Percentiles rank a stretch among this genome's conserved stretches.
These are phyloP conservation scores for Pterocles burchelli DNA, from an alignment of 2,113 vertebrate species.

Conservation along the genomic window DNA sequence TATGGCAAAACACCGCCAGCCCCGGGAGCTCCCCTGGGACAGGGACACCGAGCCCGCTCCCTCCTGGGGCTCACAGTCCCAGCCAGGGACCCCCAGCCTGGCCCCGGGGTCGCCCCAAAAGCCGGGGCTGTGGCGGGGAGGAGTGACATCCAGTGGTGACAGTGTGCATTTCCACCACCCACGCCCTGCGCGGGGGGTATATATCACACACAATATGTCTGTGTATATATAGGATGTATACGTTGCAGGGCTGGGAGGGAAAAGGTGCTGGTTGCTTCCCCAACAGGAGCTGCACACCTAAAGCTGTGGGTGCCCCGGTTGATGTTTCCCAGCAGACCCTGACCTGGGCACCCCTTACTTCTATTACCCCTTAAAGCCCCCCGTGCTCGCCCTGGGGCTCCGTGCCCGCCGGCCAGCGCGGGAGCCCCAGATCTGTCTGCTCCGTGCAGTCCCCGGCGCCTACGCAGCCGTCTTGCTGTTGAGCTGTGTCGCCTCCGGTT, in stretches of 20 bases:
- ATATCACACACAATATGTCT: slow-evolving; percentile 61
- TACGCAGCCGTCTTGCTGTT: slow-evolving; percentile 44
- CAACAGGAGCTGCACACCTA: neutral
- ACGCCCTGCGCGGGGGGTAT: slow-evolving; percentile 19
- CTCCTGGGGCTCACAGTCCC: neutral
- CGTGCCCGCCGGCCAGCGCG: neutral
- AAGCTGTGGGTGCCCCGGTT: neutral
- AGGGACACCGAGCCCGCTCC: neutral
- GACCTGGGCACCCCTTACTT: neutral
- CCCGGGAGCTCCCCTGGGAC: neutral
- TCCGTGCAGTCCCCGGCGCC: neutral
- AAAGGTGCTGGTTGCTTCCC: neutral
- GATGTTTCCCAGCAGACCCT: neutral
- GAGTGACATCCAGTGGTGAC: slow-evolving; percentile 70
- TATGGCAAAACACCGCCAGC: neutral
- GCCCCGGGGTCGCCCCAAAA: neutral
- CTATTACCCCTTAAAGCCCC: neutral
- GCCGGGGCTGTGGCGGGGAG: neutral
- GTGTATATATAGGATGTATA: slow-evolving; percentile 75
- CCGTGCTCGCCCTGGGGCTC: neutral
- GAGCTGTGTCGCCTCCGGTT: slow-evolving; percentile 1
- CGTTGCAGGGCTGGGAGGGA: slow-evolving; percentile 49
- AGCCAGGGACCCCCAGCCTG: neutral
- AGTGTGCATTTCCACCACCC: slow-evolving; percentile 61
- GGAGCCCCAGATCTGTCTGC: neutral